A percentile compares a stretch with the other conserved stretches of the same genome.
Conservation (phyloP, 2,113 vertebrate genomes). For the Macroglossus sobrinus region DNA sequence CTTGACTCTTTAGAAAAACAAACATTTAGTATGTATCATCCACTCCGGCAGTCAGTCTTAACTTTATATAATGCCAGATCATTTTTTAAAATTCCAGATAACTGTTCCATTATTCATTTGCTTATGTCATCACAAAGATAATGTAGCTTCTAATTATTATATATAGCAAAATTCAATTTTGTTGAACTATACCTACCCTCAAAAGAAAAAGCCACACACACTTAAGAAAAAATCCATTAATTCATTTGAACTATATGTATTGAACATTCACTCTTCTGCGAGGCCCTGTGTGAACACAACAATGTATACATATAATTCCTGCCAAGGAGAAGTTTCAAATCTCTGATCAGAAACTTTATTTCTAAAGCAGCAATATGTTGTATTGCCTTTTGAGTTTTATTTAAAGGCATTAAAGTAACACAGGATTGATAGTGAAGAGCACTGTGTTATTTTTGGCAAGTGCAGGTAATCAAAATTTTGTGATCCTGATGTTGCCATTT, state of each 20-base stretch:
- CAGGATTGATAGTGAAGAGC: neutral
- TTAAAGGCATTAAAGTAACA: neutral
- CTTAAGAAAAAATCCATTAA: neutral
- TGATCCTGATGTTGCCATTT: no score
- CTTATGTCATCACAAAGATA: neutral
- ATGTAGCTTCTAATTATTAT: neutral
- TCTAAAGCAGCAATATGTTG: neutral
- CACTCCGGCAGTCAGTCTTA: neutral
- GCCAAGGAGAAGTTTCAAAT: neutral
- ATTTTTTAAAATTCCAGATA: conserved; percentile 18
- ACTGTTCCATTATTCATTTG: conserved; percentile 16
- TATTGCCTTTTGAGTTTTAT: neutral
- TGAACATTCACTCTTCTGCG: neutral
- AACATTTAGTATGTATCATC: neutral
- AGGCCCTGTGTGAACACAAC: neutral
- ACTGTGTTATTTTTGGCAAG: conserved; percentile 15
- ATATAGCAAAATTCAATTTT: conserved; percentile 9
- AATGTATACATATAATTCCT: neutral
- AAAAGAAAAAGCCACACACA: neutral
- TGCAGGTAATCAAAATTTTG: no score
- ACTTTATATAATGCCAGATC: neutral
- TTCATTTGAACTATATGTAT: neutral
- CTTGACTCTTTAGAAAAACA: neutral
- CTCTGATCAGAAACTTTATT: neutral
- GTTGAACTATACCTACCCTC: neutral